Base-by-base conservation (phyloP, 2,888 invertebrate genomes). In the Scotopteryx bipunctaria region DNA sequence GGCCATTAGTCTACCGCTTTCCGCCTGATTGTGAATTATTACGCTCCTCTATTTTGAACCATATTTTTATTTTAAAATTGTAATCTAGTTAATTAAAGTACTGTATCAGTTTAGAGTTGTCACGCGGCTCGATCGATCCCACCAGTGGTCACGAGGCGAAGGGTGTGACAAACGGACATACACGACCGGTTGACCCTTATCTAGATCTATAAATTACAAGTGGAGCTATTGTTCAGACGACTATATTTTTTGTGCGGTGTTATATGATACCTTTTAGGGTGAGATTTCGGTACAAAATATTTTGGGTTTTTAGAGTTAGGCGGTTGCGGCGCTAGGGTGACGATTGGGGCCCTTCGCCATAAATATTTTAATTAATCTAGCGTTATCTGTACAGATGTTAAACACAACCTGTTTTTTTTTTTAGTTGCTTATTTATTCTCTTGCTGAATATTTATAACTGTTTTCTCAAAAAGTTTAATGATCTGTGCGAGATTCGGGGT, bases 181-280 rank as follows among this genome's bases (percentile, higher is more conserved):
- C 63, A 64, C 66, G 71, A 65, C 63, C 61, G 54, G 52, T 52
- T 55, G 43, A 51, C 55, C 55, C 63, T 51, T 65, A 78, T 75
- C 72, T 62, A 57, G 71, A 77, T 76, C 75, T 69, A 78, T 78
- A 77, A 77, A 78, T 78, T 72, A 75, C 69, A 56, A 52, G 53
- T 51, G 57, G 54, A 61, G 43, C 63, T 67, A 74, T 73, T 75
- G 77, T 76, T 67, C 72, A 63, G 65, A 48, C 48, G 50, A 52
- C 56, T 64, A 53, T 69, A 60, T 63, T 66, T 63, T 67, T 66
- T 62, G 59, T 63, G 44, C 57, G 43, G 55, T 42, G 57, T 57
- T 64, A 63, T 49, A 59, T 61, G 60, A 61, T 64, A 63, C 59
- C 61, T 54, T 48, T 57, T 53, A 43, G 58, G 53, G 62, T 53